Evolutionary conservation across 2,888 invertebrate species (phyloP).

Genomic region (Tetheella fluctuosa): DNA sequence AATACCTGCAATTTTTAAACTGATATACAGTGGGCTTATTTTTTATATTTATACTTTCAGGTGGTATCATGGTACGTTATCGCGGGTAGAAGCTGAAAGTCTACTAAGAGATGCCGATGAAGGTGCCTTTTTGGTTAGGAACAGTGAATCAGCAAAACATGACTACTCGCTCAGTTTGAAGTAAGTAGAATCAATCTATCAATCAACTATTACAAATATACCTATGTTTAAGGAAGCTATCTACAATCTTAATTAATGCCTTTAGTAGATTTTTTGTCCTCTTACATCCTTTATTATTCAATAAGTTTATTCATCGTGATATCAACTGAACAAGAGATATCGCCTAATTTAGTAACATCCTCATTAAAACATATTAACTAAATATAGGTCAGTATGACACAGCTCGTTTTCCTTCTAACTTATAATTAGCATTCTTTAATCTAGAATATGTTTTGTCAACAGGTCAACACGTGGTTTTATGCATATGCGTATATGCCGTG

Average conservation of each 20-base stretch:
- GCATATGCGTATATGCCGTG: conserved; percentile 97
- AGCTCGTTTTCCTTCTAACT: background rate
- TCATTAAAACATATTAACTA: conserved; percentile 12
- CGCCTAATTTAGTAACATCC: conserved; percentile 2
- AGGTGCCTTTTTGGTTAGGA: conserved; percentile 97
- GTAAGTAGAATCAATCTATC: conserved; percentile 89
- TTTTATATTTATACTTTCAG: conserved; percentile 67
- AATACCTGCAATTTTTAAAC: background rate
- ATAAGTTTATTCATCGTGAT: background rate
- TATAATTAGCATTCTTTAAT: conserved; percentile 10
- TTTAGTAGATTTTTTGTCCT: background rate
- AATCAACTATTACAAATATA: background rate
- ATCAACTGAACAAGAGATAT: background rate
- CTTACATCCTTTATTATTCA: background rate
- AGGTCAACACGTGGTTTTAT: conserved; percentile 98
- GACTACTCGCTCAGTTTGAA: conserved; percentile 97
- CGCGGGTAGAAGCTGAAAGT: conserved; percentile 95
- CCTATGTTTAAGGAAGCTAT: too few species aligned
- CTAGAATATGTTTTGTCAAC: conserved; percentile 47
- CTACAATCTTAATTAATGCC: too few species aligned
- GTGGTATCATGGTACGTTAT: conserved; percentile 98
- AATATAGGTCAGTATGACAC: conserved; percentile 4
- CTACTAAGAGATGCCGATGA: conserved; percentile 92
- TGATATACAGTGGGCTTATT: background rate
- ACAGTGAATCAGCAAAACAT: conserved; percentile 96